Evolutionary conservation across 2,113 vertebrate species (phyloP).

Genomic region (Osmerus eperlanus): DNA sequence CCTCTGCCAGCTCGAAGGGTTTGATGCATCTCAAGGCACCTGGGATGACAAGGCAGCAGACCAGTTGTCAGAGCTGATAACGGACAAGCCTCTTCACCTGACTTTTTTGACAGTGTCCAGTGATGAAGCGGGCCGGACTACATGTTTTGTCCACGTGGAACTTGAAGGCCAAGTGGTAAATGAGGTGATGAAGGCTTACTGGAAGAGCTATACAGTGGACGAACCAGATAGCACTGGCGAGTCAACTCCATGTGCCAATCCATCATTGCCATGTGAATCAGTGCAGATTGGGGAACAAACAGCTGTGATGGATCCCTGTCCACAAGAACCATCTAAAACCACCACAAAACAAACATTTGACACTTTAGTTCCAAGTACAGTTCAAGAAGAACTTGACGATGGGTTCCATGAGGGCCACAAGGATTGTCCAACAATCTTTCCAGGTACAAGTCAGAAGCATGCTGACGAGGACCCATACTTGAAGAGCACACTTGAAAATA

Average conservation of each 20-base stretch:
- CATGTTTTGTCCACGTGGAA: slow-evolving; percentile 73
- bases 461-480: background rate
- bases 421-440: background rate
- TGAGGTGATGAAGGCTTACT: slow-evolving; percentile 75
- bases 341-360: background rate
- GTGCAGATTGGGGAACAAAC: background rate
- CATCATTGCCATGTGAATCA: background rate
- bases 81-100: slow-evolving; percentile 73
- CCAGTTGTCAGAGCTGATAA: slow-evolving; percentile 68
- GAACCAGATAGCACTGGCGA: background rate
- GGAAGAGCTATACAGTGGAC: slow-evolving; percentile 48
- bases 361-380: background rate
- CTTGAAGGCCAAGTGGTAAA: slow-evolving; percentile 73
- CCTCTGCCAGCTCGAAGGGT: slow-evolving; percentile 82
- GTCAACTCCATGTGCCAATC: background rate
- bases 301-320: background rate
- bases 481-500: background rate
- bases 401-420: slow-evolving; percentile 10
- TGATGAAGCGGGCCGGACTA: slow-evolving; percentile 39
- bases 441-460: background rate
- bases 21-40: slow-evolving; percentile 65
- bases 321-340: slow-evolving; percentile 2
- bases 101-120: slow-evolving; percentile 65
- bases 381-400: background rate
- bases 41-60: slow-evolving; percentile 75